These are phyloP conservation scores for Abramis brama DNA, from an alignment of 2,113 vertebrate species.

Conservation along the genomic window DNA sequence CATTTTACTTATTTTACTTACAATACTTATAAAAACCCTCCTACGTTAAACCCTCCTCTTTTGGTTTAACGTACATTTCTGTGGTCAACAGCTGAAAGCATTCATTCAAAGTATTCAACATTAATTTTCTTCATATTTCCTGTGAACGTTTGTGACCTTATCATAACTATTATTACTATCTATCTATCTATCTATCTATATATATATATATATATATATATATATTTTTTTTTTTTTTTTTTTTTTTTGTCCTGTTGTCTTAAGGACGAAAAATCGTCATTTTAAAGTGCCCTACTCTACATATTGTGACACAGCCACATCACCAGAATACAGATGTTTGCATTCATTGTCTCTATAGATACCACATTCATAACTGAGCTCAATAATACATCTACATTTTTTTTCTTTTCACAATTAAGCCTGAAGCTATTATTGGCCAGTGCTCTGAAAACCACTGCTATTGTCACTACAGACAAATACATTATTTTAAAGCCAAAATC, in stretches of 20 bases:
- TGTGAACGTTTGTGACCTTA: not conserved
- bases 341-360: constrained; percentile 38
- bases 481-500: constrained; percentile 32
- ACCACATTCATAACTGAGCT: constrained; percentile 38
- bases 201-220: too few relatives aligned
- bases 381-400: constrained; percentile 42
- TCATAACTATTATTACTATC: not conserved
- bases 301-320: not conserved
- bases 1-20: too few relatives aligned
- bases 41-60: too few relatives aligned
- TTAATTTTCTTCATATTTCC: not conserved
- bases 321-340: constrained; percentile 41
- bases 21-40: too few relatives aligned
- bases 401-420: constrained; percentile 11
- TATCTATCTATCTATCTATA: too few relatives aligned
- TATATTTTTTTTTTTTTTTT: not conserved
- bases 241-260: not conserved
- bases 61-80: not conserved
- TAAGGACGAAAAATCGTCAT: not conserved
- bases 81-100: not conserved
- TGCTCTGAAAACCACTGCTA: constrained; percentile 22
- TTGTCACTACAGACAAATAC: constrained; percentile 30
- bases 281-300: not conserved
- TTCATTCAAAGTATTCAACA: too few relatives aligned
- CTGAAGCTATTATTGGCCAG: constrained; percentile 18